These are phyloP conservation scores for Malurus leucopterus DNA, from an alignment of 2,797 vertebrate genomes.

Conservation along the genomic window DNA sequence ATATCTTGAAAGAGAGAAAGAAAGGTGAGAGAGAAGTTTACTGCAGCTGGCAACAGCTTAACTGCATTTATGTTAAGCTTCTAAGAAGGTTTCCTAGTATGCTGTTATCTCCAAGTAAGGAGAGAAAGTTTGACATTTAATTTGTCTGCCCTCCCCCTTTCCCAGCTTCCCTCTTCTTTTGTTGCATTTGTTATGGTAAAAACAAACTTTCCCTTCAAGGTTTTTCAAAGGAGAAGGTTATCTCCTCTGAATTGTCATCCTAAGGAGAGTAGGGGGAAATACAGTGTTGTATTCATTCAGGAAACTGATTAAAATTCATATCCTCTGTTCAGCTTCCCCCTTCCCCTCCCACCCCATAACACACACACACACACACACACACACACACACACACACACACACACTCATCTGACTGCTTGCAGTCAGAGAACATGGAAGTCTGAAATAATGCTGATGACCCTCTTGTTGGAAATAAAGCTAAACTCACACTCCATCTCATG, in stretches of 20 bases:
- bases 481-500: neutral
- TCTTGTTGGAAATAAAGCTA: neutral
- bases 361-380: neutral
- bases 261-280: slow-evolving; percentile 9
- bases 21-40: slow-evolving; percentile 52
- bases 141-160: neutral
- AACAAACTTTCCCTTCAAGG: slow-evolving; percentile 5
- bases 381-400: neutral
- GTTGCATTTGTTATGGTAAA: slow-evolving; percentile 34
- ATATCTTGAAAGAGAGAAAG: slow-evolving; percentile 49
- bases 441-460: neutral
- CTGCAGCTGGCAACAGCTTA: slow-evolving; percentile 56
- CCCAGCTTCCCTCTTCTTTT: slow-evolving; percentile 27
- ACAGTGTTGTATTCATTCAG: slow-evolving; percentile 27
- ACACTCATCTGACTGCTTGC: neutral
- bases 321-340: neutral
- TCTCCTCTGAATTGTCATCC: slow-evolving; percentile 42
- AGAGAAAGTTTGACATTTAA: slow-evolving; percentile 55
- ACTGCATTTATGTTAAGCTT: slow-evolving; percentile 43
- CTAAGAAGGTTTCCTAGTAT: slow-evolving; percentile 23
- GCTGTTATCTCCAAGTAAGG: slow-evolving; percentile 36
- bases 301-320: slow-evolving; percentile 45
- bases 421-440: neutral
- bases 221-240: slow-evolving; percentile 17
- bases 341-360: neutral